Base-by-base conservation (phyloP, 2,888 invertebrate genomes). In the Merodon equestris region DNA sequence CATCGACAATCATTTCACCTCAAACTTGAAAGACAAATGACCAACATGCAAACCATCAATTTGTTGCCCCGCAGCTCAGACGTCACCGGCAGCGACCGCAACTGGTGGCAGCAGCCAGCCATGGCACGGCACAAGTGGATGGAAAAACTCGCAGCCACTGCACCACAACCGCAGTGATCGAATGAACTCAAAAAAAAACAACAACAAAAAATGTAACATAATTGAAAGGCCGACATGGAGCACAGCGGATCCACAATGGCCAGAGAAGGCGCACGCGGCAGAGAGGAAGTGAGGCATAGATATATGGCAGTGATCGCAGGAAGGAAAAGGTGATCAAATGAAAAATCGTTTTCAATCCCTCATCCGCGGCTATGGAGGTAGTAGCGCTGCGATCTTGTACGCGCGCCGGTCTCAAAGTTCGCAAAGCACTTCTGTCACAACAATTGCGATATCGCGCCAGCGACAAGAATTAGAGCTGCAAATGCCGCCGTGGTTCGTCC, bases 41-140 rank as follows among this genome's bases (percentile, higher is more conserved):
- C 84, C 86, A 84, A 82, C 85, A 85, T 84, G 85, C 84, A 85
- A 85, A 84, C 86, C 87, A 87, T 87, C 87, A 87, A 87, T 87
- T 87, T 86, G 83, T 84, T 83, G 81, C 82, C 83, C 83, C 40
- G 36, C 38, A 63, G 54, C 71, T 50, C 15, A 13, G 47, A 45
- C 44, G 40, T 72, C 56, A 13, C 13, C 74, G 74, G 74, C 56
- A 40, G 48, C 34, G 57, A 63, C 58, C 64, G 56, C 61, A 63
- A 61, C 14, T 17, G 38, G 12, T 50, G 36, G 38, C 10, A 36
- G 36, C 5, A 10, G 19, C 18, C 13, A 18, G 27, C 42, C 17
- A 27, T 50, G 60, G 67, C 54, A 15, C 15, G 47, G 18, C 64
- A 19, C 36, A 54, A 42, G 15, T 38, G 17, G 48, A 60, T 66